phyloP scores from a whole-genome alignment of 2,797 vertebrate genomes.

The Lophotriccus pileatus region DNA sequence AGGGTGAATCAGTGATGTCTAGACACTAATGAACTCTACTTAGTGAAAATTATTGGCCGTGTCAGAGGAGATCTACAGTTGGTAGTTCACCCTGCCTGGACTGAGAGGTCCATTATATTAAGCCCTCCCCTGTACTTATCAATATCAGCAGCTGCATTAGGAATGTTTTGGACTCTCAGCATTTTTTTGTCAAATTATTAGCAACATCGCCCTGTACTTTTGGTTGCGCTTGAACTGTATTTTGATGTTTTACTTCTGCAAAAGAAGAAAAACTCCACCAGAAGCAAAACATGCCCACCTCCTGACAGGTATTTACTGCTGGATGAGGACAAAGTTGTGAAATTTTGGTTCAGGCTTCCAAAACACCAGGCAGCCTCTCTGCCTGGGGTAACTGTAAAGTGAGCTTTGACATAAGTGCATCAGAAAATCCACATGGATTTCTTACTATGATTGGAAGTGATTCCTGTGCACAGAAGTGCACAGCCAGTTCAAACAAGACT shows the following conservation, averaged over 20 bases:
- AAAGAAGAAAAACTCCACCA: not conserved
- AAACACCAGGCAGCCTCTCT: not conserved
- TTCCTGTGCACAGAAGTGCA: constrained; percentile 16
- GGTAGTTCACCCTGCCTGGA: not conserved
- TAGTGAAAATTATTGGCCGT: not conserved
- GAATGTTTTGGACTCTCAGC: not conserved
- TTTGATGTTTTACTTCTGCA: not conserved
- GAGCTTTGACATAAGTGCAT: constrained; percentile 37
- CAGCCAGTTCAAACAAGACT: constrained; percentile 62
- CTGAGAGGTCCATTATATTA: not conserved
- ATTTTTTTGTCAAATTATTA: not conserved
- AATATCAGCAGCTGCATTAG: not conserved
- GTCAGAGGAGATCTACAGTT: not conserved
- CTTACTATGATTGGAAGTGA: constrained; percentile 56
- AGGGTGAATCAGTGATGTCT: not conserved
- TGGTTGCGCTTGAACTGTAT: not conserved
- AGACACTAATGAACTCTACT: not conserved
- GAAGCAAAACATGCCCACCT: not conserved
- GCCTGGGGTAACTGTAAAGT: not conserved
- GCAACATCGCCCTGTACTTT: not conserved
- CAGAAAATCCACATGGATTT: constrained; percentile 51
- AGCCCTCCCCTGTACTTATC: not conserved
- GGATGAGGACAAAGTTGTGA: not conserved
- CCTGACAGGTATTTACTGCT: not conserved
- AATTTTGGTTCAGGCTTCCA: not conserved